phyloP scores from a whole-genome alignment of 2,797 vertebrate species.

The Acipenser transmontanus region DNA sequence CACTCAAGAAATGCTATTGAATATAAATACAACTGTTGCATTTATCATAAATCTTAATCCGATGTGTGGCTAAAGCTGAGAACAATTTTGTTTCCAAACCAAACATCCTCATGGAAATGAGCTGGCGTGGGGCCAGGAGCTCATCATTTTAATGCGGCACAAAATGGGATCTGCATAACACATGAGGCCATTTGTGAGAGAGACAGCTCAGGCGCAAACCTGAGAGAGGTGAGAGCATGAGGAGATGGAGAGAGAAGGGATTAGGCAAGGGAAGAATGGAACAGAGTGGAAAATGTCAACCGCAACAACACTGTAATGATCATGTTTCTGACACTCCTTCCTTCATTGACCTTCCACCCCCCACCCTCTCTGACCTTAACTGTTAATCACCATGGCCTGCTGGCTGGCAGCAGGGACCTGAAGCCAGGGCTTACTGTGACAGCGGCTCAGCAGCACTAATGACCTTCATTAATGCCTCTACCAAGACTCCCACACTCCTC shows the following conservation, averaged over 20 bases:
- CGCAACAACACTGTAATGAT: conserved; percentile 66
- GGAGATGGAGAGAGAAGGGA: conserved; percentile 23
- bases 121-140: conserved; percentile 62
- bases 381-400: neutral
- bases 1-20: too few species aligned
- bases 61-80: too few species aligned
- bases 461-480: conserved; percentile 1
- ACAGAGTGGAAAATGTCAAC: conserved; percentile 61
- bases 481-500: neutral
- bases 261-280: conserved; percentile 54
- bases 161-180: conserved; percentile 73
- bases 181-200: conserved; percentile 70
- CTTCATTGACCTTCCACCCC: conserved; percentile 29
- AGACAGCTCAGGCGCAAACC: conserved; percentile 69
- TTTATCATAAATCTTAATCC: too few species aligned
- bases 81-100: neutral
- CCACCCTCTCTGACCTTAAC: neutral
- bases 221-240: conserved; percentile 36
- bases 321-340: conserved; percentile 54
- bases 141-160: conserved; percentile 74
- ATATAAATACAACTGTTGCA: too few species aligned
- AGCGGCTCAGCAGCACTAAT: conserved; percentile 1
- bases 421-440: conserved; percentile 43
- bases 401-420: conserved; percentile 9
- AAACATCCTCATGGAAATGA: conserved; percentile 51